Evolutionary conservation across 2,113 vertebrate species (phyloP).

Genomic region (Naja naja): DNA sequence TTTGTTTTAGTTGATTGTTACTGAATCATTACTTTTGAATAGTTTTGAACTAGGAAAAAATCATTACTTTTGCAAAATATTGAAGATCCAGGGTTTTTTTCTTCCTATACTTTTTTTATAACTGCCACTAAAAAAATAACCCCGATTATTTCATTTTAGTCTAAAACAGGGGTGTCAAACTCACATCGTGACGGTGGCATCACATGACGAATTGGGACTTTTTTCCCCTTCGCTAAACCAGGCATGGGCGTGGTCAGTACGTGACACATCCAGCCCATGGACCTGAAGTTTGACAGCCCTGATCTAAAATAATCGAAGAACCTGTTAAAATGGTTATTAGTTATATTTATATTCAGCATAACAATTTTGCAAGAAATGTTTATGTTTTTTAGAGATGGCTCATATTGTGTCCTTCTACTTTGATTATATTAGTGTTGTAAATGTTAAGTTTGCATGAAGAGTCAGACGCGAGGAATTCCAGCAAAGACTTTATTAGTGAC

Average conservation of each 20-base stretch:
- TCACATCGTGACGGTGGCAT: too few species aligned
- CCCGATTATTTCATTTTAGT: neutral
- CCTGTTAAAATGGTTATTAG: too few species aligned
- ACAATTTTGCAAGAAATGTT: neutral
- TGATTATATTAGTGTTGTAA: neutral
- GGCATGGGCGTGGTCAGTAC: too few species aligned
- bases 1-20: slow-evolving; percentile 57
- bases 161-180: neutral
- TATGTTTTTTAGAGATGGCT: neutral
- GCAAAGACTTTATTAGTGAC: too few species aligned
- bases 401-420: neutral
- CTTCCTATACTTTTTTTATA: slow-evolving; percentile 49
- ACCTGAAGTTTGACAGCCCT: too few species aligned
- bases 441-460: too few species aligned
- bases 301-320: too few species aligned
- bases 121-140: neutral
- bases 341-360: neutral
- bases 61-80: slow-evolving; percentile 53
- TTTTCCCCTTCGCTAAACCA: too few species aligned
- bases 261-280: too few species aligned
- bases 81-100: neutral
- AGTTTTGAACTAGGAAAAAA: slow-evolving; percentile 63
- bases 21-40: slow-evolving; percentile 54
- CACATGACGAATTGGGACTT: too few species aligned
- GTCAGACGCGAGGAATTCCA: too few species aligned